phyloP scores from a whole-genome alignment of 2,888 invertebrate genomes.

The Macrophya alboannulata region DNA sequence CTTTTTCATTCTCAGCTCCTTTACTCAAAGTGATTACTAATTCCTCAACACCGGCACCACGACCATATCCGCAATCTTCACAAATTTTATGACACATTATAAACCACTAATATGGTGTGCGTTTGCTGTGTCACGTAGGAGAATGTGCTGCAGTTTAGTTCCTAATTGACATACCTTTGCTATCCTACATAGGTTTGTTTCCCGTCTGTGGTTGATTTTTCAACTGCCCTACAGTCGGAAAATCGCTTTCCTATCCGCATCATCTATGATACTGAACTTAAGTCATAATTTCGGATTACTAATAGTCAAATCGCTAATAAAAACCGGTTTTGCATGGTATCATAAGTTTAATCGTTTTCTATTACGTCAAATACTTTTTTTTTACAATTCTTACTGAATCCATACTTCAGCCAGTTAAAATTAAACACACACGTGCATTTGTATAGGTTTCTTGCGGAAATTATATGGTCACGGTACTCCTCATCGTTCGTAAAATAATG shows the following conservation, averaged over 20 bases:
- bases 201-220: background rate
- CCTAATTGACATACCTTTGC: background rate
- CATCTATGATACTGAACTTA: background rate
- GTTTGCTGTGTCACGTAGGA: constrained; percentile 42
- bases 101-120: constrained; percentile 13
- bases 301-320: background rate
- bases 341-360: background rate
- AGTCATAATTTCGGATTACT: background rate
- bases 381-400: background rate
- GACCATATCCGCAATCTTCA: background rate
- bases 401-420: background rate
- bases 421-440: background rate
- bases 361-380: background rate
- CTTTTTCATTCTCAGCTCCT: background rate
- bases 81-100: constrained; percentile 5
- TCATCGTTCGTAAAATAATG: constrained; percentile 31
- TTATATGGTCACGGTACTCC: constrained; percentile 7
- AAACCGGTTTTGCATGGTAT: background rate
- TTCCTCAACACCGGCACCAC: background rate
- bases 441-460: background rate
- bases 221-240: background rate
- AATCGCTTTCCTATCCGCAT: background rate
- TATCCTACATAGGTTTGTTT: background rate
- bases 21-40: background rate
- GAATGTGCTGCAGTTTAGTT: constrained; percentile 11